Evolutionary conservation across 2,888 invertebrate species (phyloP), one percentile per base, ranked within the genome.

Genomic region (Camponotus fellah): DNA sequence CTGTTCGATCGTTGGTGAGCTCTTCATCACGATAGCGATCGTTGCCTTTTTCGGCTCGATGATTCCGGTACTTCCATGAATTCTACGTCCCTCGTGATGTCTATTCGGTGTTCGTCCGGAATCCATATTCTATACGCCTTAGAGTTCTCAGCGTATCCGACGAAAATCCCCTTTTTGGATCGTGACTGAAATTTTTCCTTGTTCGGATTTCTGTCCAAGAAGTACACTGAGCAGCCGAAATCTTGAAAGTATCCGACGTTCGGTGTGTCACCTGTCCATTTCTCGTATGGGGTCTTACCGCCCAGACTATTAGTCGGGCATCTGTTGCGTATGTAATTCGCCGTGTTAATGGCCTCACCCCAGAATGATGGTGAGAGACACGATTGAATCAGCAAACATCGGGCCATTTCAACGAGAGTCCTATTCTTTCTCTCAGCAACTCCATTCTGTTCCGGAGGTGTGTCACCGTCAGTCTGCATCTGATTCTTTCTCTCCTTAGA

Each of bases 381-480:
- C 0, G 26, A 58, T 58, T 58, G 53, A 14, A 56, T 56, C 53
- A 56, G 6, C n/a, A n/a, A n/a, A n/a, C n/a, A n/a, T n/a, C n/a
- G n/a, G n/a, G 53, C 53, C n/a, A 56, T 56, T n/a, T 56, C 21
- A 8, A 56, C 40, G 1, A 40, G 40, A 40, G 40, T 9, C 0
- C 40, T 6, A 40, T 40, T 40, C 8, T 40, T 40, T 21, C 53
- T 37, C 14, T 46, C 46, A 2, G 68, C 43, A 3, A 68, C 14
- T 71, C 74, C 10, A 58, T 66, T 66, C 79, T 65, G n/a, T 26
- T 83, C 53, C 8, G 83, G 79, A n/a, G 26, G n/a, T 83, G 14
- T 2, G 77, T 10, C 4, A 71, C 64, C 0, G 77, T 40, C 17
- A 77, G 17, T 53, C 77, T 62, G 17, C 83, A 14, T 4, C 6